Conservation (phyloP, 2,797 vertebrate genomes). For the Smutsia temminckii region DNA sequence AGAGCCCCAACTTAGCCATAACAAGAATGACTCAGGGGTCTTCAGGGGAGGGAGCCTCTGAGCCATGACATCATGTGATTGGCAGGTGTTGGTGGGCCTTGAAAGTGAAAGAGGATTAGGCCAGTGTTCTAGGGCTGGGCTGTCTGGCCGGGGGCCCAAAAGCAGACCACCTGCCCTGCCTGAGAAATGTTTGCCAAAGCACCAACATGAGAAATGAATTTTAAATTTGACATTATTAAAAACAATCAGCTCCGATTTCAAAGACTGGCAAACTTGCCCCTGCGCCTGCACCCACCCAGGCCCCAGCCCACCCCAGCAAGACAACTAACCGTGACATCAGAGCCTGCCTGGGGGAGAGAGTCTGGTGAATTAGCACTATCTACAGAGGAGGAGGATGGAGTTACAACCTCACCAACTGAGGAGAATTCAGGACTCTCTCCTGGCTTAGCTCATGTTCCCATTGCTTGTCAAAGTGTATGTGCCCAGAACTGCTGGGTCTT, state of each 20-base stretch:
- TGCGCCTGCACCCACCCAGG: not conserved
- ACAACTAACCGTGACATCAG: constrained; percentile 79
- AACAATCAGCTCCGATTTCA: constrained; percentile 84
- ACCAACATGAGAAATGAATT: constrained; percentile 82
- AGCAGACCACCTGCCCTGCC: constrained; percentile 61
- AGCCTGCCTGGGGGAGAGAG: constrained; percentile 69
- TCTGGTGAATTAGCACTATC: constrained; percentile 65
- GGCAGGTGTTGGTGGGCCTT: constrained; percentile 69
- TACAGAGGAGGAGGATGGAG: constrained; percentile 61
- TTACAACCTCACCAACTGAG: constrained; percentile 36
- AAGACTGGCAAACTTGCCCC: constrained; percentile 72
- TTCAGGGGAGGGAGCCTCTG: constrained; percentile 75
- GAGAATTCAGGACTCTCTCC: not conserved
- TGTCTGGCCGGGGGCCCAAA: not conserved
- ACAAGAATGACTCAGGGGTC: constrained; percentile 78
- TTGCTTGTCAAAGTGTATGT: not conserved
- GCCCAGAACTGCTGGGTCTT: not conserved
- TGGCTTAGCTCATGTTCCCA: not conserved
- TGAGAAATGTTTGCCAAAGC: constrained; percentile 80
- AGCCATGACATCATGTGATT: constrained; percentile 78
- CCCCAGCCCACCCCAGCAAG: constrained; percentile 31
- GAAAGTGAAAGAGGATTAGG: constrained; percentile 81
- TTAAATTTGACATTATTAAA: constrained; percentile 83
- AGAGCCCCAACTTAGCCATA: constrained; percentile 76
- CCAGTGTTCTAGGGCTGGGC: constrained; percentile 74